Conservation (phyloP, 2,113 vertebrate species). For the Spheniscus mendiculus region DNA sequence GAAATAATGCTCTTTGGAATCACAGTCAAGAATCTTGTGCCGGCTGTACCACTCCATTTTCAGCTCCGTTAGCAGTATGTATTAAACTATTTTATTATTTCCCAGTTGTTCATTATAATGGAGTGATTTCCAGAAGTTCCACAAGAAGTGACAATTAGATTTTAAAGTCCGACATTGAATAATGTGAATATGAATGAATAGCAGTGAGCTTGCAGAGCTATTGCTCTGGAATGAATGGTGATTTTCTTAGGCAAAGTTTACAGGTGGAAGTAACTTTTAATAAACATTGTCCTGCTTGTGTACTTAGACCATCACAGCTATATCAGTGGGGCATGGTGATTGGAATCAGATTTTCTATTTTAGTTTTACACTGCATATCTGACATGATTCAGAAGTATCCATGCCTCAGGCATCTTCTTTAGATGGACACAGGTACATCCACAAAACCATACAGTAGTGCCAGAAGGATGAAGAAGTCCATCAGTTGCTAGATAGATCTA, state of each 20-base stretch:
- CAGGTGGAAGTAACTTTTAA: background rate
- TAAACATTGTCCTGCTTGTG: background rate
- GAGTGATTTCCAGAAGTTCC: background rate
- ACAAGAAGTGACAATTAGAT: background rate
- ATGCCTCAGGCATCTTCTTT: background rate
- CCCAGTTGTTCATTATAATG: background rate
- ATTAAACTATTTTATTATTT: background rate
- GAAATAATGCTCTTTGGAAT: background rate
- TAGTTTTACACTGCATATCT: background rate
- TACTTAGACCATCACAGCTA: background rate
- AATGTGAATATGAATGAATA: background rate
- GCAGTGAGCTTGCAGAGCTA: background rate
- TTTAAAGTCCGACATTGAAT: background rate
- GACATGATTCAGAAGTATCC: background rate
- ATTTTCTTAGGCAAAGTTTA: background rate
- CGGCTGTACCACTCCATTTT: background rate
- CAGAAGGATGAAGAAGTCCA: background rate
- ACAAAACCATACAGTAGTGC: background rate
- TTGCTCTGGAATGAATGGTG: background rate
- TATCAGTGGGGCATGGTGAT: background rate
- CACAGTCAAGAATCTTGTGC: background rate
- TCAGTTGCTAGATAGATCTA: background rate
- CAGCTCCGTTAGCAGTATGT: background rate
- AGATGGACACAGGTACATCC: background rate
- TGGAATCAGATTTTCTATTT: background rate